Base-by-base conservation (phyloP, 2,888 invertebrate genomes). In the Sinelater perroti region DNA sequence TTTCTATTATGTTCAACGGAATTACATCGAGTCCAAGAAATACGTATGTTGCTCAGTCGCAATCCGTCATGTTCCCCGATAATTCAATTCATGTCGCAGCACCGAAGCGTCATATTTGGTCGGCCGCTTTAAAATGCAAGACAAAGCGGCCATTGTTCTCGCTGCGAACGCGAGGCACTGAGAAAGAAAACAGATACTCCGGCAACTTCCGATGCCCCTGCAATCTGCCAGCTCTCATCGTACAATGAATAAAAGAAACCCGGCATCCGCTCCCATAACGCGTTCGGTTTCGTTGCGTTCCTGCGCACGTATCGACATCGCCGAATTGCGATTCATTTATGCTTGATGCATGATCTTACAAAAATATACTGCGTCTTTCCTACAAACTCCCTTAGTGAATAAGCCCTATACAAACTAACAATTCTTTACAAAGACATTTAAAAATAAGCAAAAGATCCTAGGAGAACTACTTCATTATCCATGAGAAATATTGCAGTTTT, bases 71-170 rank as follows among this genome's bases (percentile, higher is more conserved):
- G 17, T 18, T 36, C 18, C 6, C 13, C 16, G 24, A 24, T 40
- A 40, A 40, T 40, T 40, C 40, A 40, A 40, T 40, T 24, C 44
- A 30, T 44, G 44, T 44, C 44, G 44, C 11, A 44, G 28, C 16
- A 30, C 10, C 18, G 11, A 16, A 1, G 30, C 30, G 16, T 30
- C 30, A 5, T 17, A 44, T 53, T 45, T 53, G 33, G 52, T 16
- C n/a, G 36, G 21, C 35, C 18, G 21, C 10, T 40, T 54, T 47
- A 38, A 53, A 46, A 46, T 47, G 21, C 45, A 54, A 20, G 40
- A 47, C 52, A 53, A 54, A 54, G 24, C 10, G 17, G 10, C 28
- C 30, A 54, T 54, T 54, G 54, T 54, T 47, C 30, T 38, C 36
- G 24, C 26, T 47, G 54, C 46, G 53, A 53, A 53, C 35, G 21